phyloP scores from a whole-genome alignment of 2,888 invertebrate genomes.

The Lacanobia oleracea region DNA sequence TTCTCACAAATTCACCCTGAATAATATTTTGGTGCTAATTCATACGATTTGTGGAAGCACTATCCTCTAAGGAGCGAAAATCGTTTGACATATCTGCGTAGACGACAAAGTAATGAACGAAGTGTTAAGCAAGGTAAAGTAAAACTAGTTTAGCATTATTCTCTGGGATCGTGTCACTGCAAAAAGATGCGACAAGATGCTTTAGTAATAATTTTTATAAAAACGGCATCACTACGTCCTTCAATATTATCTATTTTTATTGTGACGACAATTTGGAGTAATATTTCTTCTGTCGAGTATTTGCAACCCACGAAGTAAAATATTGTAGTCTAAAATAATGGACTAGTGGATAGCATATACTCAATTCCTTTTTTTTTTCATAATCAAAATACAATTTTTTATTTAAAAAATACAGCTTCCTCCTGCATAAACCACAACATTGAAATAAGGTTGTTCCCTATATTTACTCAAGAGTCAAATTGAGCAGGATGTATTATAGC shows the following conservation, averaged over 20 bases:
- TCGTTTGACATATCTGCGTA: too few species aligned
- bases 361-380: constrained; percentile 45
- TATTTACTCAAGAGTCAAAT: constrained; percentile 86
- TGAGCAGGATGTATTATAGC: constrained; percentile 88
- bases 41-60: constrained; percentile 30
- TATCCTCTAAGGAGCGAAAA: too few species aligned
- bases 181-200: constrained; percentile 20
- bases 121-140: constrained; percentile 9
- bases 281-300: constrained; percentile 48
- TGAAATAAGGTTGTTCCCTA: constrained; percentile 79
- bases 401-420: constrained; percentile 75
- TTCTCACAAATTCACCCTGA: too few species aligned
- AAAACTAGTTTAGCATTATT: constrained; percentile 10
- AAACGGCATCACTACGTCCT: constrained; percentile 29
- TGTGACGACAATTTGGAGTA: constrained; percentile 14
- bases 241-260: constrained; percentile 33
- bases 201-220: constrained; percentile 5
- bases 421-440: constrained; percentile 75
- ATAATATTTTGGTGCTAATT: constrained; percentile 7
- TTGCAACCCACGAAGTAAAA: constrained; percentile 55
- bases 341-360: constrained; percentile 65
- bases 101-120: too few species aligned
- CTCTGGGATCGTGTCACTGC: constrained; percentile 48
- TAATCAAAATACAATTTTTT: constrained; percentile 51
- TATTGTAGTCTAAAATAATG: constrained; percentile 56